Base-by-base conservation (phyloP, 2,113 vertebrate species). In the Rhinogobius similis region DNA sequence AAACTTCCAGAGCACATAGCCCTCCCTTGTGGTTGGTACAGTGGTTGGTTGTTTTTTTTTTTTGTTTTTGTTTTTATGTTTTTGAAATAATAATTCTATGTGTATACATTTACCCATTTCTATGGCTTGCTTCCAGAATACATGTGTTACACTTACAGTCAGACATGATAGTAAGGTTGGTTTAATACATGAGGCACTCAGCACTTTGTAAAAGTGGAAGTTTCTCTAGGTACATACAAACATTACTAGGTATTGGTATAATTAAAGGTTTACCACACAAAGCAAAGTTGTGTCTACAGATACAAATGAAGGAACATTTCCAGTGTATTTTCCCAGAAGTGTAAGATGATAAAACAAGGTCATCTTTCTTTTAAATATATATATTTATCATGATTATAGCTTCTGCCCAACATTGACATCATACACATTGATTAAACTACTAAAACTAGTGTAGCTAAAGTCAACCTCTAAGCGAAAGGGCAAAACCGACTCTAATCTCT, bases 81-180 rank as follows among this genome's bases (percentile, higher is more conserved):
- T 86, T 73, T 68, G 69, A 55, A 46, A 64, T 63, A 82, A 65
- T 41, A 68, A 73, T 72, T 81, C 70, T 78, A 75, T 67, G 72
- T 79, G 67, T 48, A 64, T 32, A 72, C 56, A 72, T 55, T 55
- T 26, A 84, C 83, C 82, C 27, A 8, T 66, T 78, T 83, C 73
- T 92, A 93, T 93, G 91, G 91, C 91, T 93, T 92, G 74, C 83
- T 87, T 91, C 90, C 91, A 21, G 86, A 73, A 82, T 68, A 78
- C 36, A 69, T 81, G 81, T 80, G 81, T 85, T 78, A 77, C 63
- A 78, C 46, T 62, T 83, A 79, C 62, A 72, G 63, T 70, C 65
- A 53, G 70, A 75, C 24, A 23, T 67, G 52, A 74, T n/a, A 65
- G 73, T 29, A 38, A 50, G 43, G 74, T 70, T 59, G 55, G 21